These are phyloP conservation scores for Drosophila mayri DNA, from an alignment of 1,140 invertebrate genomes.

Conservation along the genomic window DNA sequence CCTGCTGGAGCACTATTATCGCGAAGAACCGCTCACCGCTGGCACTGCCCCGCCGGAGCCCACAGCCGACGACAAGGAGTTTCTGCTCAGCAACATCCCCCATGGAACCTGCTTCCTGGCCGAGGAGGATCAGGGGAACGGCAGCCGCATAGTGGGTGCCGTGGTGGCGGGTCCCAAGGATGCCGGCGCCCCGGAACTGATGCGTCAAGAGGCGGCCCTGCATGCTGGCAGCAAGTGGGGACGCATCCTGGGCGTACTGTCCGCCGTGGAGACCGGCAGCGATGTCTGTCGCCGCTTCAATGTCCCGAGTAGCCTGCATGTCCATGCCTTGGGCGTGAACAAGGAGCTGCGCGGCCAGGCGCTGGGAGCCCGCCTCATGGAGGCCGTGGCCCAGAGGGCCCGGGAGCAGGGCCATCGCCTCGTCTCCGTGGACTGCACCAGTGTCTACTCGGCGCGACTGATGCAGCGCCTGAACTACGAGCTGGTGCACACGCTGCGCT, in stretches of 20 bases:
- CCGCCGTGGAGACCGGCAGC: conserved; percentile 32
- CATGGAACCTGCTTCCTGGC: conserved; percentile 56
- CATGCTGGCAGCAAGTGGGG: conserved; percentile 62
- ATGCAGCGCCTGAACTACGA: conserved; percentile 52
- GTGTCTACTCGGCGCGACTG: conserved; percentile 59
- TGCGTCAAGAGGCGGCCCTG: conserved; percentile 13
- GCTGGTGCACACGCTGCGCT: conserved; percentile 44
- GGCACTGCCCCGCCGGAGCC: conserved; percentile 55
- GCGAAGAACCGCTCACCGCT: conserved; percentile 61
- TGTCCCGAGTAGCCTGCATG: conserved; percentile 46
- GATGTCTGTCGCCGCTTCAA: conserved; percentile 48
- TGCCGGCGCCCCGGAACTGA: conserved; percentile 5
- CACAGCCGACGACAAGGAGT: conserved; percentile 40
- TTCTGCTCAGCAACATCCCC: conserved; percentile 57
- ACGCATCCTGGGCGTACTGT: conserved; percentile 48
- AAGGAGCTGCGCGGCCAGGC: conserved; percentile 37
- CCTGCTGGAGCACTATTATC: conserved; percentile 61
- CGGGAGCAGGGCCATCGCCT: conserved; percentile 45
- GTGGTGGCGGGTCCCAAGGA: conserved; percentile 60
- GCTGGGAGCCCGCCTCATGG: conserved; percentile 51
- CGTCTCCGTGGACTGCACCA: conserved; percentile 66
- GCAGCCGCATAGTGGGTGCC: conserved; percentile 52
- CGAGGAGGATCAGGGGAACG: neutral
- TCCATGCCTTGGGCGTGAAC: conserved; percentile 64
- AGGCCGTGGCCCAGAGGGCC: conserved; percentile 19